Evolutionary conservation across 2,797 vertebrate species (phyloP).

Genomic region (Gymnoscopelus braueri): DNA sequence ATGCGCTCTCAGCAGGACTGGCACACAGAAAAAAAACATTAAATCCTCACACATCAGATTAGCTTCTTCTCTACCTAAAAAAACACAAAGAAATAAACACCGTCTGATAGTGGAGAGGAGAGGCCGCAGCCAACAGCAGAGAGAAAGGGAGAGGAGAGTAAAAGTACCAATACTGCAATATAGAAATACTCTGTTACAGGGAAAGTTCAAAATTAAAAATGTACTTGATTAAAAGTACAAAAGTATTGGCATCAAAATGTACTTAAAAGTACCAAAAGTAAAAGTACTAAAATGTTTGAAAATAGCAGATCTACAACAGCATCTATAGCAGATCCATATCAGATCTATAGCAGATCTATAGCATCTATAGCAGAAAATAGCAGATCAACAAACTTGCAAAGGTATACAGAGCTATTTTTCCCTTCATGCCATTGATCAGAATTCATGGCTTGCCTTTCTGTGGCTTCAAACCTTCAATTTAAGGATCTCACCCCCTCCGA

Average conservation of each 20-base stretch:
- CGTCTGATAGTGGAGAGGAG: slow-evolving; percentile 42
- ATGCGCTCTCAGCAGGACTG: slow-evolving; percentile 66
- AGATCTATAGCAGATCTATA: no score
- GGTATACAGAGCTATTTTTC: slow-evolving; percentile 58
- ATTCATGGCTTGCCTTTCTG: slow-evolving; percentile 76
- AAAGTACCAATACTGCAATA: no score
- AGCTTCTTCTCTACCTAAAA: slow-evolving; percentile 43
- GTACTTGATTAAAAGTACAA: no score
- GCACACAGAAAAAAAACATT: slow-evolving; percentile 27
- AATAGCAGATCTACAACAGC: no score
- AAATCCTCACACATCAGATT: slow-evolving; percentile 61
- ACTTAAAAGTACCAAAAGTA: no score
- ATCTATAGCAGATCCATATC: no score
- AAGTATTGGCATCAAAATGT: no score
- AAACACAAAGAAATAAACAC: slow-evolving; percentile 8
- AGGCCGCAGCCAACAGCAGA: slow-evolving; percentile 37
- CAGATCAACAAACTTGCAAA: no score
- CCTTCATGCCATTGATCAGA: slow-evolving; percentile 73
- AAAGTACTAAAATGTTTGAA: no score
- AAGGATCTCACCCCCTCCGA: slow-evolving; percentile 75
- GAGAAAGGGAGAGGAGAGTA: slow-evolving; percentile 11
- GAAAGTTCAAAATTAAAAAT: no score
- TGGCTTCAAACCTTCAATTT: slow-evolving; percentile 79
- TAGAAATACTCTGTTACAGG: no score
- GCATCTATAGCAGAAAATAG: no score